Evolutionary conservation across 2,113 vertebrate genomes (phyloP).

Genomic region (Conger conger): DNA sequence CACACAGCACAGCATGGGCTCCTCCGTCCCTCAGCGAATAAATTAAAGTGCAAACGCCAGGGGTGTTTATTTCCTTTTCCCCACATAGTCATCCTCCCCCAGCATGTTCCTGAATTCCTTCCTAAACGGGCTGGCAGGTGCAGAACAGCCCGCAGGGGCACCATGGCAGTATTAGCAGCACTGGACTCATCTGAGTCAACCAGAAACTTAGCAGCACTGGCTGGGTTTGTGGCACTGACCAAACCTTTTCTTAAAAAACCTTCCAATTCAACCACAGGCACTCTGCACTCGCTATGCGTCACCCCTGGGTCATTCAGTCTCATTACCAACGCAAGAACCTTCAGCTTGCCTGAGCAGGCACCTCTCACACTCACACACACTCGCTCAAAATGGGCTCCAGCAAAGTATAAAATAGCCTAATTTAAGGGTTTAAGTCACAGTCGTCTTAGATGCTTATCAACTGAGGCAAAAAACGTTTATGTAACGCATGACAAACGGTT

Average conservation of each 20-base stretch:
- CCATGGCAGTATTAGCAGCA: background rate
- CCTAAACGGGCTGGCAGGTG: background rate
- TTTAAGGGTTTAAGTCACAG: background rate
- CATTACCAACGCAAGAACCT: background rate
- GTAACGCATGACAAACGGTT: slow-evolving; percentile 20
- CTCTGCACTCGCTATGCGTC: background rate
- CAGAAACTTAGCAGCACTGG: background rate
- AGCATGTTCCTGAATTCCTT: background rate
- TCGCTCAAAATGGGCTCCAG: background rate
- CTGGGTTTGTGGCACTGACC: background rate
- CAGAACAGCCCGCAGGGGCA: background rate
- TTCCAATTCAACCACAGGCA: background rate
- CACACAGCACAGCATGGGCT: background rate
- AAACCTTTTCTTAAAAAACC: background rate
- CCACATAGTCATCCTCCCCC: background rate
- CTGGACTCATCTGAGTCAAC: background rate
- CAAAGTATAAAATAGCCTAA: slow-evolving; percentile 10
- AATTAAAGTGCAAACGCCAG: background rate
- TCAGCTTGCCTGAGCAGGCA: background rate
- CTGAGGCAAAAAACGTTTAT: slow-evolving; percentile 12
- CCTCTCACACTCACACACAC: background rate
- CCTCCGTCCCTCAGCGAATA: background rate
- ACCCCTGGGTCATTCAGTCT: background rate
- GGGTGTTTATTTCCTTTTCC: background rate
- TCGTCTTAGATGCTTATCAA: slow-evolving; percentile 8